Conservation (phyloP, 2,797 vertebrate species). For the Rhincodon typus region DNA sequence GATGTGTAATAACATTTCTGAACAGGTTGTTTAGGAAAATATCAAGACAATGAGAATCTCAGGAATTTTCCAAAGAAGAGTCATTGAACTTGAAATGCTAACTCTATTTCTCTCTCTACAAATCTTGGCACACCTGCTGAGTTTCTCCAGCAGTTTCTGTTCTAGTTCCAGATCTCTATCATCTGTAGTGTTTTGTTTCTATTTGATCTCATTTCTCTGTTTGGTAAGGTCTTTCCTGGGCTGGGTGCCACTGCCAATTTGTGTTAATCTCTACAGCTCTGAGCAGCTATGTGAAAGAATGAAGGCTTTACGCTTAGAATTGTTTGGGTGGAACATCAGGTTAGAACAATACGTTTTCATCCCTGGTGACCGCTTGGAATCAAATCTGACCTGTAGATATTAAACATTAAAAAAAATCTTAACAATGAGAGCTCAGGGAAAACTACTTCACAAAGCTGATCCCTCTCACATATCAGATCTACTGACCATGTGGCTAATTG, state of each 20-base stretch:
- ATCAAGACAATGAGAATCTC: too few species aligned
- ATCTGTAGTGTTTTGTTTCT: too few species aligned
- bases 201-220: neutral
- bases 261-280: neutral
- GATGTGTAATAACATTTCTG: too few species aligned
- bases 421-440: neutral
- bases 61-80: too few species aligned
- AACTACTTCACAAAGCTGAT: neutral
- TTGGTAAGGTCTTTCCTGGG: neutral
- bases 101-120: too few species aligned
- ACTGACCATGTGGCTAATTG: neutral
- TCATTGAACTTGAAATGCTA: too few species aligned
- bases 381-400: neutral
- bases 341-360: neutral
- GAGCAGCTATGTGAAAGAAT: neutral
- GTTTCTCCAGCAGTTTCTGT: too few species aligned
- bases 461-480: neutral
- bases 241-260: neutral
- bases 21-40: too few species aligned
- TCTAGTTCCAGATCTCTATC: too few species aligned
- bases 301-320: neutral
- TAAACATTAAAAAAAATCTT: neutral
- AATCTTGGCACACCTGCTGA: too few species aligned
- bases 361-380: neutral
- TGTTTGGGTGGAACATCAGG: neutral